These are phyloP conservation scores for Falcaria lacertinaria DNA, from an alignment of 2,888 invertebrate species.

Conservation along the genomic window DNA sequence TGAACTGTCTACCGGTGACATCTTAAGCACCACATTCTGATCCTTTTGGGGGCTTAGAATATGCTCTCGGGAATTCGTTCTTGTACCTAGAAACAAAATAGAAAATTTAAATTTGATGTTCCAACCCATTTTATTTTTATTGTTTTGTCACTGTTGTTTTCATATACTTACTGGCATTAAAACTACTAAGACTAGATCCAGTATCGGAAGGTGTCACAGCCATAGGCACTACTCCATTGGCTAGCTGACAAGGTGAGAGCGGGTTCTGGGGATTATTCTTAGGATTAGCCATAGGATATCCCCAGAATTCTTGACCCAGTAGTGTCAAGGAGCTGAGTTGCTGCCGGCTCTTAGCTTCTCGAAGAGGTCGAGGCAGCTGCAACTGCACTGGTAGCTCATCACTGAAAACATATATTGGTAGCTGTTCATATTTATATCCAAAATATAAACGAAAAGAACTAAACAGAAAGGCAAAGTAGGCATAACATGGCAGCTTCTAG, in stretches of 20 bases:
- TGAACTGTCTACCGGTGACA: constrained; percentile 83
- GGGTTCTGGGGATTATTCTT: constrained; percentile 72
- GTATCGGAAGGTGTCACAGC: constrained; percentile 82
- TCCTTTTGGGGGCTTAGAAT: constrained; percentile 67
- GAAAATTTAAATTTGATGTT: too few species aligned
- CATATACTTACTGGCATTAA: constrained; percentile 78
- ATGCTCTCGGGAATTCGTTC: constrained; percentile 61
- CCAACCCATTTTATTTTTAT: too few species aligned
- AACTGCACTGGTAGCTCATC: constrained; percentile 96
- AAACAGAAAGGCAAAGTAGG: too few species aligned
- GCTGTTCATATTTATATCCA: too few species aligned
- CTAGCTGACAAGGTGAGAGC: constrained; percentile 56
- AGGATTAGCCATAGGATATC: constrained; percentile 88
- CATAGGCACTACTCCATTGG: constrained; percentile 65
- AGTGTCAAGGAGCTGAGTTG: constrained; percentile 94
- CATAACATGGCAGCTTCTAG: too few species aligned
- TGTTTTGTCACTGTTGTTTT: background rate
- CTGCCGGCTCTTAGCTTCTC: constrained; percentile 93
- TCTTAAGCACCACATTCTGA: constrained; percentile 86
- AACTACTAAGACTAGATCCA: constrained; percentile 87
- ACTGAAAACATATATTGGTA: constrained; percentile 74
- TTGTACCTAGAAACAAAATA: constrained; percentile 41
- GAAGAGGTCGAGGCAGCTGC: constrained; percentile 89
- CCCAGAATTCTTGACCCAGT: constrained; percentile 93
- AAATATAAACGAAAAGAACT: too few species aligned